Percentiles rank a stretch among this genome's conserved stretches.
phyloP scores from a whole-genome alignment of 2,797 vertebrate genomes.

The Balearica regulorum region DNA sequence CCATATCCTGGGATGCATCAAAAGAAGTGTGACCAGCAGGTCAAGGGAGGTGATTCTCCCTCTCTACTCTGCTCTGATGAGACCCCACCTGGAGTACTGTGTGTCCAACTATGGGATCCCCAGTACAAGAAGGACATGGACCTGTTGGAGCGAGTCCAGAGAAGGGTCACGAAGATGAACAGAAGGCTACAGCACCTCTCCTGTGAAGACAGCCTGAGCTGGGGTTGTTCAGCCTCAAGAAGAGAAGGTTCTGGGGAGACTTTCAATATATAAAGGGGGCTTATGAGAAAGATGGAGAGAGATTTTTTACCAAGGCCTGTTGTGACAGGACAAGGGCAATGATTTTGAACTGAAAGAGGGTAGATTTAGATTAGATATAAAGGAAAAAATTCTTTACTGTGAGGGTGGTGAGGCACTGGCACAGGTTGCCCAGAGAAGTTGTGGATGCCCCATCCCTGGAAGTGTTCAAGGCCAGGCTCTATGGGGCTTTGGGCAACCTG shows the following conservation, averaged over 20 bases:
- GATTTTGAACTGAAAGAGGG: not conserved
- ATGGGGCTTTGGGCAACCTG: not conserved
- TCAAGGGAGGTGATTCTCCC: not conserved
- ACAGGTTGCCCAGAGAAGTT: not conserved
- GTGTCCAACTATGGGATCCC: not conserved
- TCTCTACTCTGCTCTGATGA: not conserved
- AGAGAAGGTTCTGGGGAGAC: not conserved
- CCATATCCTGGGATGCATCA: not conserved
- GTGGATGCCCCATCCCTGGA: not conserved
- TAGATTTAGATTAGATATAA: not conserved
- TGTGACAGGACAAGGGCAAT: not conserved
- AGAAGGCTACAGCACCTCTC: not conserved
- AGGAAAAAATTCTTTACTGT: not conserved
- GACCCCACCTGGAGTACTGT: not conserved
- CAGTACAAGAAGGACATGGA: not conserved
- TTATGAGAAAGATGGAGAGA: not conserved
- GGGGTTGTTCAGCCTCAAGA: no score
- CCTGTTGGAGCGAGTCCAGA: not conserved
- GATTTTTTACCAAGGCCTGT: not conserved
- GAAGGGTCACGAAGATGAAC: not conserved
- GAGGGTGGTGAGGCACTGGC: not conserved
- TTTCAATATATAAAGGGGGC: not conserved
- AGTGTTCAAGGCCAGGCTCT: not conserved
- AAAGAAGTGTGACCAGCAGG: not conserved
- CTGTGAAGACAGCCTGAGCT: not conserved